Base-by-base conservation (phyloP, 2,888 invertebrate genomes). In the Leucophora obtusa region DNA sequence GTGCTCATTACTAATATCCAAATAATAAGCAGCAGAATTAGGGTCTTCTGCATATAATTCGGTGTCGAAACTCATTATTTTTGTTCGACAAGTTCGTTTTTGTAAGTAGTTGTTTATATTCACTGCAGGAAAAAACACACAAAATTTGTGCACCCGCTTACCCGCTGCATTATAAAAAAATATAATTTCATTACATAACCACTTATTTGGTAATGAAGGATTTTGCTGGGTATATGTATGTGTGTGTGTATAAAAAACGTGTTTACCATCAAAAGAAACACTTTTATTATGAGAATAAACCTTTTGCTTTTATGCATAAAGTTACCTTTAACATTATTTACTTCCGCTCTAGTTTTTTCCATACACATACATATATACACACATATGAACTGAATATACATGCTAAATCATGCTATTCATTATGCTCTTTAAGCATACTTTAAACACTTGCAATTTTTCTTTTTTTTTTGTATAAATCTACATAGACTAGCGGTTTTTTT, bases 321-420 rank as follows among this genome's bases (percentile, higher is more conserved):
- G 33, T 69, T 59, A 50, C 15, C 18, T 59, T 51, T 50, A 59
- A 35, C 69, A 62, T 54, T 62, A 54, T 71, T 62, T 71, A 71
- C 28, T 71, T 71, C 71, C 62, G 71, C 71, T 71, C 62, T 63
- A 71, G 54, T 71, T 62, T 62, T 47, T 62, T 62, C 60, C 24
- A 62, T 17, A 62, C 9, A 54, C 5, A 17, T 24, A 24, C 9
- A 15, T 14, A 11, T 9, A 59, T 11, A 28, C 15, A 47, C 0
- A 14, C 17, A 43, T 11, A 43, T 15, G 15, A 21, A 33, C 17
- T 35, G 3, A 17, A 53, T 10, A 58, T 21, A 28, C 28, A 56
- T 68, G 18, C 28, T 24, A 8, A 43, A 56, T 56, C 56, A 50
- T 50, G 18, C 62, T 50, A 28, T 63, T 28, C 62, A 28, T 63